These are phyloP conservation scores for Chionis minor DNA, from an alignment of 2,113 vertebrate species.

Conservation along the genomic window DNA sequence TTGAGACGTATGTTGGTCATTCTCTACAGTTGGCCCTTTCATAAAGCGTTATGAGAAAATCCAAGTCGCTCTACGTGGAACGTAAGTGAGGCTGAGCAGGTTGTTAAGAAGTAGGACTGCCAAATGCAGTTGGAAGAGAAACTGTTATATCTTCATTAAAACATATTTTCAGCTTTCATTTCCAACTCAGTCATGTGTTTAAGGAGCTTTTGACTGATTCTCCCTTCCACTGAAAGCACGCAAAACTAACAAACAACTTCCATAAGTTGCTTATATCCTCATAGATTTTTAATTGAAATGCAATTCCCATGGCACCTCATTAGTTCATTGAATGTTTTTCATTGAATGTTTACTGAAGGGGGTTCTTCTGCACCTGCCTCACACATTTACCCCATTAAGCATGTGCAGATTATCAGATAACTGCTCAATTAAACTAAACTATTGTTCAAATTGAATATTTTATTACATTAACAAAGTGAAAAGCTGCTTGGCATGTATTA, in stretches of 20 bases:
- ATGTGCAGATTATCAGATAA: slow-evolving; percentile 36
- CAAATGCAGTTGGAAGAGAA: background rate
- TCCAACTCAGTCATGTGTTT: background rate
- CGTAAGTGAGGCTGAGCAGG: background rate
- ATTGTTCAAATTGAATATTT: slow-evolving; percentile 59
- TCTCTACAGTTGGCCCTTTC: background rate
- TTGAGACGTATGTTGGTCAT: background rate
- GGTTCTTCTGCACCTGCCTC: slow-evolving; percentile 31
- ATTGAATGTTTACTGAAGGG: background rate
- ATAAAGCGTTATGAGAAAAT: background rate
- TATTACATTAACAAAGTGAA: slow-evolving; percentile 29
- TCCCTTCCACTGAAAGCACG: background rate
- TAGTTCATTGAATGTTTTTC: slow-evolving; percentile 34
- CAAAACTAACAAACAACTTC: slow-evolving; percentile 38
- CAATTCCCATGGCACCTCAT: slow-evolving; percentile 47
- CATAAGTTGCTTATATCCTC: background rate
- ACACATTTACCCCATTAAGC: slow-evolving; percentile 35
- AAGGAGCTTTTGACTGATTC: background rate
- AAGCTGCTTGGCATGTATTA: slow-evolving; percentile 15
- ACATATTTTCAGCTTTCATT: background rate
- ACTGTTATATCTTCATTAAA: background rate
- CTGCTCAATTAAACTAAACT: slow-evolving; percentile 56
- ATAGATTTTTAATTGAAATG: slow-evolving; percentile 56
- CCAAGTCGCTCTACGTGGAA: background rate
- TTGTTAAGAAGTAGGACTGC: background rate